Evolutionary conservation across 92 coral and sea anemone genomes (phyloP), one percentile per base, ranked within the genome.

Genomic region (Actinernus sp.): DNA sequence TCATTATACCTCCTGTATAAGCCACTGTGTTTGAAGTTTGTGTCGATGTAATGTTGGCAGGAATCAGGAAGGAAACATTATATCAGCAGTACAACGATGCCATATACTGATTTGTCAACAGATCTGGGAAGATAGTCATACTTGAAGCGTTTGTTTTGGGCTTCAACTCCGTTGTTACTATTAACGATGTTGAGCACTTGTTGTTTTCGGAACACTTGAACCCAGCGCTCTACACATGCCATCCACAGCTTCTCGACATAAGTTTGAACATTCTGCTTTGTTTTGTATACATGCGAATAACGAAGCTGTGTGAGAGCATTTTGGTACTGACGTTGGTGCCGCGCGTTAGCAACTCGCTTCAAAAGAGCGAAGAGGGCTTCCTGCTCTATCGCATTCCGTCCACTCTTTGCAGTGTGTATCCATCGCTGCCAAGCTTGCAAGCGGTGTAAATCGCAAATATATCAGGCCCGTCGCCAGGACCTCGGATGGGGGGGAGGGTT

Each of bases 81-180:
- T 5, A 86, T 60, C 32, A 80, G 73, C 58, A 72, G 58, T 2
- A 61, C 49, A 4, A 71, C 71, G 38, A 86, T 65, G 3, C 88
- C 81, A 55, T 67, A 82, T 10, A 72, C 86, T 2, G 94, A 88
- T 61, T 88, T 88, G 45, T 82, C 83, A 26, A 71, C 24, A 13
- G 89, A 71, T 32, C 73, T 43, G 2, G 79, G 90, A 18, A 88
- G 71, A 49, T 63, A 72, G 40, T 38, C 60, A 55, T 88, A 82
- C 50, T 76, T 88, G 8, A 81, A 83, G 25, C 76, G 73, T 31
- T 40, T 39, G 66, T 87, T 87, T 48, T 87, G 93, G 8, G 81
- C 67, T 66, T 87, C 85, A 20, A 78, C 81, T 7, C 72, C 81
- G 44, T 85, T 85, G 56, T 71, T 85, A 7, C 82, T 85, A 58